These are phyloP conservation scores for Daktulosphaira vitifoliae DNA, from an alignment of 1,140 invertebrate genomes.

Conservation along the genomic window DNA sequence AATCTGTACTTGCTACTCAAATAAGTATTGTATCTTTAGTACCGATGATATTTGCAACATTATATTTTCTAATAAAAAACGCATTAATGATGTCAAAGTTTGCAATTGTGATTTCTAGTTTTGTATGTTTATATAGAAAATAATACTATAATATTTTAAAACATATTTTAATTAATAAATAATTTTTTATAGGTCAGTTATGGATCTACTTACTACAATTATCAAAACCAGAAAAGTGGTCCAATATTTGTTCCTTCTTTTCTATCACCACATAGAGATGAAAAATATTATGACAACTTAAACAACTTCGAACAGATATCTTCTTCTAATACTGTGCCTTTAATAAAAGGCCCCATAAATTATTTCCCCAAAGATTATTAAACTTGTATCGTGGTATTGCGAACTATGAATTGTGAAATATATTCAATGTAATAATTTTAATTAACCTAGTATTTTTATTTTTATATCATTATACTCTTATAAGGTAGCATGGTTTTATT, in stretches of 20 bases:
- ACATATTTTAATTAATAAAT: no score
- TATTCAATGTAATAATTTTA: no score
- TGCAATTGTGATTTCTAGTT: constrained; percentile 34
- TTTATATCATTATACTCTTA: no score
- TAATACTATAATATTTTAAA: no score
- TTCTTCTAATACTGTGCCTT: background rate
- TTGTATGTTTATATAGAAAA: constrained; percentile 5
- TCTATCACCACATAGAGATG: background rate
- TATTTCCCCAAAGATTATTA: background rate
- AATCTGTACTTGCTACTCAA: constrained; percentile 34
- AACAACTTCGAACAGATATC: constrained; percentile 3
- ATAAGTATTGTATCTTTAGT: constrained; percentile 34
- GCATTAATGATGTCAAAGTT: constrained; percentile 37
- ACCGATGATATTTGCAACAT: constrained; percentile 33
- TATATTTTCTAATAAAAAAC: constrained; percentile 36
- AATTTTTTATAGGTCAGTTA: no score
- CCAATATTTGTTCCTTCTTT: no score
- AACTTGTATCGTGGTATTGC: no score
- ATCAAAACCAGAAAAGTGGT: no score
- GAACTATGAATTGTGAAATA: no score
- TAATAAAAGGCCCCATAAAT: background rate
- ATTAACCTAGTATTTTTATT: no score
- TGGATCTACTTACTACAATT: no score
- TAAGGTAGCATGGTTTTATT: no score
- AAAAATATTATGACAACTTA: background rate